Percentiles rank a stretch among this genome's conserved stretches.
Conservation (phyloP, 2,113 vertebrate species). For the rat (Rattus norvegicus) region DNA sequence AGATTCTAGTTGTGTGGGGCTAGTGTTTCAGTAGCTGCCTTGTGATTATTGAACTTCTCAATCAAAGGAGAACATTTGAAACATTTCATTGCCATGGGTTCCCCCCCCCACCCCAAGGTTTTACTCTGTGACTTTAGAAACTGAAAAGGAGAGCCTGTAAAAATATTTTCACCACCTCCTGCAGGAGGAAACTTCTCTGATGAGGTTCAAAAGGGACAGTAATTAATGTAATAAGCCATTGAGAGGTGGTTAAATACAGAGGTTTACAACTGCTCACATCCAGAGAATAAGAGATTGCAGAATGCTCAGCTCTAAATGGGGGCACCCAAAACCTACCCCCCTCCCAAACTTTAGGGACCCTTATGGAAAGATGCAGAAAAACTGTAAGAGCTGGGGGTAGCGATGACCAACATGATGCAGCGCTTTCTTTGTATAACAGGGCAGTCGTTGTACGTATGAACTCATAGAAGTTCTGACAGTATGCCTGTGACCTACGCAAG, state of each 20-base stretch:
- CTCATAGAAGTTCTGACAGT: not conserved
- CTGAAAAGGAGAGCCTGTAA: not conserved
- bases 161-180: not conserved
- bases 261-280: too few relatives aligned
- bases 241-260: not conserved
- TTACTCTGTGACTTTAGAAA: slow-evolving; percentile 10
- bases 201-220: not conserved
- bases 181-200: not conserved
- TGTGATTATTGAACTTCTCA: slow-evolving; percentile 7
- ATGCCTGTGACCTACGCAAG: not conserved
- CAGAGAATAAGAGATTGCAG: not conserved
- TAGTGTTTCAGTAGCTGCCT: not conserved
- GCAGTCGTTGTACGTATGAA: not conserved
- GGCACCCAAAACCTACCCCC: not conserved
- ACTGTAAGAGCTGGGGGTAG: not conserved
- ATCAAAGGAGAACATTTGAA: not conserved
- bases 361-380: not conserved
- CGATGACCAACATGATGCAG: too few relatives aligned
- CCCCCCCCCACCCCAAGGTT: not conserved
- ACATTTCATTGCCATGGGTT: not conserved
- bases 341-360: not conserved
- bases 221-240: not conserved
- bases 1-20: not conserved
- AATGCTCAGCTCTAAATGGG: not conserved
- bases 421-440: not conserved